A percentile compares a stretch with the other conserved stretches of the same genome.
Conservation (phyloP, 92 coral and sea anemone genomes). For the Heteractis magnifica region DNA sequence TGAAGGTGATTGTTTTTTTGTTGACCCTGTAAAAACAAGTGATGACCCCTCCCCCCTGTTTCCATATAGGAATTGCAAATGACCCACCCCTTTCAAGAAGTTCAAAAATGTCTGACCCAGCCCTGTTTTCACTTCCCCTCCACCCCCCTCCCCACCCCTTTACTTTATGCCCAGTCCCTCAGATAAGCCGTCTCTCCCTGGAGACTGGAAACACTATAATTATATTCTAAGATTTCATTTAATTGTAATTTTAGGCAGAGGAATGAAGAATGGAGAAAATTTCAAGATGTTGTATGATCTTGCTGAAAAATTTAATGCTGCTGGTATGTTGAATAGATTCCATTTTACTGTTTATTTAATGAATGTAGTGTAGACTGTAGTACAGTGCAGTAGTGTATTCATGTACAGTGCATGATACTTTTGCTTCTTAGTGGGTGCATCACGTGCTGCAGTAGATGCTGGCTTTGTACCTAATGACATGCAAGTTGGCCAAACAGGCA, state of each 20-base stretch:
- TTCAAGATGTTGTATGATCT: slow-evolving; percentile 84
- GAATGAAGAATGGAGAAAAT: slow-evolving; percentile 93
- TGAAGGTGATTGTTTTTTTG: too few relatives aligned
- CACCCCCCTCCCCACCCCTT: too few relatives aligned
- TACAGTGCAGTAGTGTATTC: background rate
- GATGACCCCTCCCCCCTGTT: too few relatives aligned
- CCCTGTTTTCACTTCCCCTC: too few relatives aligned
- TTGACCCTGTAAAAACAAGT: too few relatives aligned
- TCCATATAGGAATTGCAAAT: too few relatives aligned
- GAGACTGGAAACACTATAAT: too few relatives aligned
- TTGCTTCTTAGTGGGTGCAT: slow-evolving; percentile 83
- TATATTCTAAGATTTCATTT: background rate
- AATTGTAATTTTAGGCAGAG: slow-evolving; percentile 70
- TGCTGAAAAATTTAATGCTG: slow-evolving; percentile 95
- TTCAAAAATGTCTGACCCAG: too few relatives aligned
- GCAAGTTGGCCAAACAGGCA: slow-evolving; percentile 99
- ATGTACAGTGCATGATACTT: background rate
- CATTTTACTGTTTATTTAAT: background rate
- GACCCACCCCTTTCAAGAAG: too few relatives aligned
- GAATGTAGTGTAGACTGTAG: too few relatives aligned
- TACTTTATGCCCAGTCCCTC: too few relatives aligned
- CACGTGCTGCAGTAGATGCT: slow-evolving; percentile 99
- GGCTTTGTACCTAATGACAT: slow-evolving; percentile 96
- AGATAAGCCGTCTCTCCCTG: too few relatives aligned
- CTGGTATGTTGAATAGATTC: slow-evolving; percentile 49